phyloP scores from a whole-genome alignment of 2,797 vertebrate species.

The Peromyscus attwateri region DNA sequence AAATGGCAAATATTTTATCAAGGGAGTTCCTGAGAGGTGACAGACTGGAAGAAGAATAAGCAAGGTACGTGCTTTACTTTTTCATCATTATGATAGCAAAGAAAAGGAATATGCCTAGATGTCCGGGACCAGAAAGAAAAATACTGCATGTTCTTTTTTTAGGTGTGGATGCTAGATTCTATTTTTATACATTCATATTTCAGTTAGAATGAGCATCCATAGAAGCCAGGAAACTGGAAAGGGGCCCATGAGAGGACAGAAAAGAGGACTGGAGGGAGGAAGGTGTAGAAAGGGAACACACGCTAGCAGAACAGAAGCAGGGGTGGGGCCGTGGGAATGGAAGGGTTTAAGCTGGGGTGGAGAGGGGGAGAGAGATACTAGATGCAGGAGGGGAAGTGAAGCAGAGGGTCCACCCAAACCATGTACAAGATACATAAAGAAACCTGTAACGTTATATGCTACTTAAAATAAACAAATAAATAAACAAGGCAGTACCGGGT shows the following conservation, averaged over 20 bases:
- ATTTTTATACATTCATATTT: neutral
- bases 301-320: neutral
- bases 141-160: neutral
- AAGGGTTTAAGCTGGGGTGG: neutral
- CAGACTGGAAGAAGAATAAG: neutral
- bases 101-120: neutral
- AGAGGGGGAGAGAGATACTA: neutral
- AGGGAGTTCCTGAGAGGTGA: neutral
- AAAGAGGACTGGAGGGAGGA: neutral
- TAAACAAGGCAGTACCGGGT: neutral
- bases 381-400: neutral
- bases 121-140: neutral
- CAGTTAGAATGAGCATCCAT: neutral
- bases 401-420: neutral
- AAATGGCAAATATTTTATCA: neutral
- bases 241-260: neutral
- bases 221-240: neutral
- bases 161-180: neutral
- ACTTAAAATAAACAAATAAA: neutral
- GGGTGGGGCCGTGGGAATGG: too few relatives aligned
- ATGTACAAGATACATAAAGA: neutral
- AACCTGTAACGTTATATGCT: neutral
- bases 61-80: neutral
- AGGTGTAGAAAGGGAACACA: neutral
- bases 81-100: neutral